Evolutionary conservation across 2,888 invertebrate genomes (phyloP).

Genomic region (Apamea sordens): DNA sequence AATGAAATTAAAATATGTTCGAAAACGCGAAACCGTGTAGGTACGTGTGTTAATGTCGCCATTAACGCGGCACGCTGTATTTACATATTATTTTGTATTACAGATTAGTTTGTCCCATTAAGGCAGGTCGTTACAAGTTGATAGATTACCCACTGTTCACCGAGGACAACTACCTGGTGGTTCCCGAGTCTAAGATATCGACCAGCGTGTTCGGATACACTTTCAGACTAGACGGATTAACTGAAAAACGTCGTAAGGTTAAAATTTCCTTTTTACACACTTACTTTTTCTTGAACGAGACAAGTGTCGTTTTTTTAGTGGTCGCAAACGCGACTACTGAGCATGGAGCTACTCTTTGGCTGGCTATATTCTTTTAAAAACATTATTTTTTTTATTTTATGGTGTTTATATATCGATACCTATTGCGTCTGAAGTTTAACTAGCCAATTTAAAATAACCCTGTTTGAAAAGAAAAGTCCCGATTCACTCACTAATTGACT

Average conservation of each 20-base stretch:
- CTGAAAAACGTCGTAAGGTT: slow-evolving; percentile 67
- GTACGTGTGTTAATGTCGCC: too few species aligned
- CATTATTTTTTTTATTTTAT: too few species aligned
- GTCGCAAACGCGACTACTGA: not conserved
- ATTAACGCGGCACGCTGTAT: not conserved
- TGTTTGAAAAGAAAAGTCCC: not conserved
- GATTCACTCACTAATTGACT: not conserved
- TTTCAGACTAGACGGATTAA: slow-evolving; percentile 72
- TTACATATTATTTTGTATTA: slow-evolving; percentile 1
- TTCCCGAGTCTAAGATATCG: slow-evolving; percentile 81
- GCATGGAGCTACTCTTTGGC: not conserved
- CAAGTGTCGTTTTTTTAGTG: not conserved
- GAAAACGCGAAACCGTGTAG: too few species aligned
- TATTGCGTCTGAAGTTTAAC: not conserved
- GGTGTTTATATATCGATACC: too few species aligned
- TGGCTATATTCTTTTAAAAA: not conserved
- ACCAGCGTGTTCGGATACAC: slow-evolving; percentile 82
- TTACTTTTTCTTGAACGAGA: not conserved
- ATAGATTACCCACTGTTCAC: slow-evolving; percentile 75
- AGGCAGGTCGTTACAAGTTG: slow-evolving; percentile 74
- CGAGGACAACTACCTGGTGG: slow-evolving; percentile 75
- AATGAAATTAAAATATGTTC: too few species aligned
- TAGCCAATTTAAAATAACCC: not conserved
- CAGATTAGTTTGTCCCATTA: slow-evolving; percentile 78
- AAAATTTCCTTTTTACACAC: not conserved